These are phyloP conservation scores for Chrysodeixis includens DNA, from an alignment of 2,888 invertebrate genomes.

Conservation along the genomic window DNA sequence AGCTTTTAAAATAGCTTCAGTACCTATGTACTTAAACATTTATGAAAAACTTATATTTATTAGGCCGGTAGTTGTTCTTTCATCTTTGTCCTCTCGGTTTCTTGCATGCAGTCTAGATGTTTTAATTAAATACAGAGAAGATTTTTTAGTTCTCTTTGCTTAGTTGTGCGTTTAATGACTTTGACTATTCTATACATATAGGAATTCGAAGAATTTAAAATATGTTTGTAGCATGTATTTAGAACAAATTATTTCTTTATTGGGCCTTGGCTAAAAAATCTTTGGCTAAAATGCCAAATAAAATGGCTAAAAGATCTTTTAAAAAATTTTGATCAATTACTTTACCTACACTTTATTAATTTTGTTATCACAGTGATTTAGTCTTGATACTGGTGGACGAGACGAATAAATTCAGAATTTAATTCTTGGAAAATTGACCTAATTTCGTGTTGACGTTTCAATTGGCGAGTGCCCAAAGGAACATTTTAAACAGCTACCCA, in stretches of 20 bases:
- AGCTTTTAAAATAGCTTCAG: too few relatives aligned
- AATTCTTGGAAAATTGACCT: conserved; percentile 21
- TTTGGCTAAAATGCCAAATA: too few relatives aligned
- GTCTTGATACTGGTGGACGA: too few relatives aligned
- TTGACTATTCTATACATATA: not conserved
- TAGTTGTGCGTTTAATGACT: not conserved
- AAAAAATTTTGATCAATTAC: too few relatives aligned
- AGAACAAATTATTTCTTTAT: too few relatives aligned
- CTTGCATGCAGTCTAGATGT: not conserved
- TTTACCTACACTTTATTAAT: too few relatives aligned
- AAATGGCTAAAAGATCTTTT: too few relatives aligned
- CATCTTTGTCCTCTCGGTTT: not conserved
- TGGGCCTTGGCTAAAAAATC: too few relatives aligned
- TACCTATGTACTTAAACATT: too few relatives aligned
- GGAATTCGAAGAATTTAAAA: not conserved
- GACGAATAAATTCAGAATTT: conserved; percentile 9
- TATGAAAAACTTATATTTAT: too few relatives aligned
- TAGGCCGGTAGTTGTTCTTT: not conserved
- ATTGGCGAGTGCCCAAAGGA: conserved; percentile 26
- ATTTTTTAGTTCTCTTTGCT: not conserved
- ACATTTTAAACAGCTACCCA: conserved; percentile 1
- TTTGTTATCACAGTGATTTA: too few relatives aligned
- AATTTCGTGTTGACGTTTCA: conserved; percentile 11
- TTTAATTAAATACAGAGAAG: not conserved
- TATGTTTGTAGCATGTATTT: too few relatives aligned